Base-by-base conservation (phyloP, 2,797 vertebrate species). In the Molossus alvarezi region DNA sequence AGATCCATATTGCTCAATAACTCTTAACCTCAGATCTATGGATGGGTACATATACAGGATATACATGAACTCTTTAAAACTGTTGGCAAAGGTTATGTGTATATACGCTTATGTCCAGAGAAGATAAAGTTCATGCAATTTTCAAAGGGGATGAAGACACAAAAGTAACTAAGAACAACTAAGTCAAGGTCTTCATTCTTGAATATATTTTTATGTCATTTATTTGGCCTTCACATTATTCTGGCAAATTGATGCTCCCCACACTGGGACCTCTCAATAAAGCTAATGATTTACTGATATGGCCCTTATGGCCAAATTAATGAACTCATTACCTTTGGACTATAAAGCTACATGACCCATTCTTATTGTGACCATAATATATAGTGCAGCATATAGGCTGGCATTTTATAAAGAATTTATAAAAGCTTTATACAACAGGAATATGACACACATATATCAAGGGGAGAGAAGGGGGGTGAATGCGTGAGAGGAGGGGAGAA, bases 81-180 rank as follows among this genome's bases (percentile, higher is more conserved):
- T 81, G 17, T n/a, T 90, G 84, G 14, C 4, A 83, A 91, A 85
- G 60, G 48, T 90, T 80, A 45, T n/a, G 0, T 62, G 12, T 57
- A 48, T 62, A 23, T 62, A 48, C 25, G 41, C 58, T n/a, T 67
- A 67, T 6, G 55, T 15, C 62, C 23, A 73, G 18, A 9, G 11
- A 58, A 58, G 37, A 89, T 25, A 57, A 95, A 84, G 93, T 91
- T 27, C 29, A 62, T 58, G 10, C 5, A 51, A 67, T 51, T 92
- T 90, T 94, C 67, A 81, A 90, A 90, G 25, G 62, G n/a, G 75
- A 72, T 65, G 13, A 94, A 89, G 48, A 84, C 29, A 41, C 10
- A 37, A 84, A 84, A 75, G 37, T 58, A 14, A 88, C 65, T 72
- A 94, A 80, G 33, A 88, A 62, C 12, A 53, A 33, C 6, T 33